A percentile compares a stretch with the other conserved stretches of the same genome.
Conservation (phyloP, 2,888 invertebrate species). For the Cheilosia soror region DNA sequence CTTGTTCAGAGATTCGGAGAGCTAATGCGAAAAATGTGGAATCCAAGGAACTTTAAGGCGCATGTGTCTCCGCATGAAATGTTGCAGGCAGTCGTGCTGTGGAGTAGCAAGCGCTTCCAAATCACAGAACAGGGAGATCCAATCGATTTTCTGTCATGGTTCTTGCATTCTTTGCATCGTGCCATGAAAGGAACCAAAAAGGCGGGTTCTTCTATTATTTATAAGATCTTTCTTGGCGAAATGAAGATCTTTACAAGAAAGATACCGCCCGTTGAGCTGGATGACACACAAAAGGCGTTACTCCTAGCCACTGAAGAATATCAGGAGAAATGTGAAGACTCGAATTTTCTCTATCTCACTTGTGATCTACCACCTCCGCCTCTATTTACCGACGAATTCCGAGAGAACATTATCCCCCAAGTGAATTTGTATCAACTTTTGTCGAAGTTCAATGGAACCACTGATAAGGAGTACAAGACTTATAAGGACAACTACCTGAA, state of each 20-base stretch:
- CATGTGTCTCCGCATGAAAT: conserved; percentile 99
- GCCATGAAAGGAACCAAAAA: conserved; percentile 97
- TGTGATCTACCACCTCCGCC: conserved; percentile 99
- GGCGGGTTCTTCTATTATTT: conserved; percentile 94
- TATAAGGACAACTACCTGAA: conserved; percentile 99
- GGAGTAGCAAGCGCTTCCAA: conserved; percentile 98
- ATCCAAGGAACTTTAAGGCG: conserved; percentile 99
- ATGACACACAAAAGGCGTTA: conserved; percentile 93
- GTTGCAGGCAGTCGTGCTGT: conserved; percentile 98
- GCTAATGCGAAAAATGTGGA: conserved; percentile 98
- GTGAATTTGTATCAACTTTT: conserved; percentile 96
- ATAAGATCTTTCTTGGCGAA: conserved; percentile 96
- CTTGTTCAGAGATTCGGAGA: conserved; percentile 97
- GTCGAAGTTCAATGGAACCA: conserved; percentile 97
- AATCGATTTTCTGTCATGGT: conserved; percentile 99
- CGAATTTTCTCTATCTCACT: conserved; percentile 97
- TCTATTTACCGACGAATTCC: conserved; percentile 97
- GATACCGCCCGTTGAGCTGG: conserved; percentile 95
- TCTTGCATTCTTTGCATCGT: conserved; percentile 97
- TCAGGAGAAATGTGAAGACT: conserved; percentile 93
- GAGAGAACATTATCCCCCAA: conserved; percentile 99
- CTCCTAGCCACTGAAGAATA: conserved; percentile 93
- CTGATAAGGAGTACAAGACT: conserved; percentile 99
- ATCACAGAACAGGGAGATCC: conserved; percentile 99
- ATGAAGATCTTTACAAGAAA: conserved; percentile 96